Evolutionary conservation across 2,888 invertebrate genomes (phyloP), one percentile per base, ranked within the genome.

Genomic region (Cremastobaeus sp.): DNA sequence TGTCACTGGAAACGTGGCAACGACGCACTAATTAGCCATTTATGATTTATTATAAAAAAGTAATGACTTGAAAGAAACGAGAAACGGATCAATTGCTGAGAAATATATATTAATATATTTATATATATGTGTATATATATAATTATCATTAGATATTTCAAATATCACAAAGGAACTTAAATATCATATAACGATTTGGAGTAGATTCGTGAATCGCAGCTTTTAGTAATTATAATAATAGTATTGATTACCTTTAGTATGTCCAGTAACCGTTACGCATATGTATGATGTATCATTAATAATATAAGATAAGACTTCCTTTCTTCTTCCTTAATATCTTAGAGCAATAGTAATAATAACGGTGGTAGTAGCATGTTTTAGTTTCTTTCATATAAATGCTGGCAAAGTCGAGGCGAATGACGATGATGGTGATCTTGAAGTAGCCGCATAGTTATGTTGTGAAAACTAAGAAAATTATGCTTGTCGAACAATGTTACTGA

Each of bases 91-190:
- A 21, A 30, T 11, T 8, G n/a, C n/a, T n/a, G n/a, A n/a, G n/a
- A n/a, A n/a, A n/a, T n/a, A n/a, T n/a, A n/a, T n/a, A n/a, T n/a
- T n/a, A n/a, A n/a, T n/a, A n/a, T n/a, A n/a, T n/a, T n/a, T n/a
- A n/a, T n/a, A n/a, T n/a, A n/a, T 57, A 39, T 39, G 35, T 35
- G 41, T 57, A 47, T 57, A 54, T 39, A 21, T 48, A 41, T 66
- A 45, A 50, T 69, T 59, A 59, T 59, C n/a, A n/a, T 65, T 47
- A 60, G 68, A 69, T 69, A 69, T 60, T 62, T 69, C 32, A 54
- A 69, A 54, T 62, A 62, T 70, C 70, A 70, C 62, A 70, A 70
- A 62, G 70, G 62, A 70, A 70, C 50, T 41, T 50, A 55, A 70
- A 64, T 37, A 28, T 57, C 57, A n/a, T 54, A 64, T 50, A 70